Percentiles rank a stretch among this genome's conserved stretches.
Evolutionary conservation across 2,113 vertebrate genomes (phyloP).

Genomic region (Nycticryphes semicollaris): DNA sequence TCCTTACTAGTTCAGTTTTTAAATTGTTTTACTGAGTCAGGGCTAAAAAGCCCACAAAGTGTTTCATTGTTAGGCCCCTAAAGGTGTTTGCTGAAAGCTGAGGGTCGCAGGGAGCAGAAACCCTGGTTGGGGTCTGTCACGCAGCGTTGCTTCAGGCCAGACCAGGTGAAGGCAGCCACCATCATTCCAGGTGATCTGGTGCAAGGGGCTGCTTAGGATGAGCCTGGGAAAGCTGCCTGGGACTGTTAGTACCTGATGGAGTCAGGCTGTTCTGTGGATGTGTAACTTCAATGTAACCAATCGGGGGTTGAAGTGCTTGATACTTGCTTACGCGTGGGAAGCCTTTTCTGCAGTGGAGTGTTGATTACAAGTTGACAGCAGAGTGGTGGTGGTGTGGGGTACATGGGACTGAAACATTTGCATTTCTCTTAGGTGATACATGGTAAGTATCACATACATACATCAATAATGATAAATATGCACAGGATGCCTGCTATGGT

Average conservation of each 20-base stretch:
- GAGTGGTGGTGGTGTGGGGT: neutral
- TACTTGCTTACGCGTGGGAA: neutral
- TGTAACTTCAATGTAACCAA: neutral
- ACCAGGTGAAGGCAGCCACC: neutral
- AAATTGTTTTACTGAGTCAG: neutral
- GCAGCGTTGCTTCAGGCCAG: neutral
- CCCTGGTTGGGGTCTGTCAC: neutral
- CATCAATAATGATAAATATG: neutral
- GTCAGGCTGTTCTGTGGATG: neutral
- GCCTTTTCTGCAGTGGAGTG: neutral
- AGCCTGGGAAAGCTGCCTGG: neutral
- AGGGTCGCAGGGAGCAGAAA: neutral
- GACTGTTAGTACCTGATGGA: neutral
- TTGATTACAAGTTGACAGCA: neutral
- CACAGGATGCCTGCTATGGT: accelerated
- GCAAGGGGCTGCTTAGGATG: neutral
- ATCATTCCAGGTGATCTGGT: neutral
- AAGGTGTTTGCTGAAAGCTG: neutral
- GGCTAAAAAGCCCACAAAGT: neutral
- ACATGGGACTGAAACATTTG: neutral
- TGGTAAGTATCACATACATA: neutral
- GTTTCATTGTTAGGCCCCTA: neutral
- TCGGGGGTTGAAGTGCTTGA: neutral
- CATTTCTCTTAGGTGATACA: neutral
- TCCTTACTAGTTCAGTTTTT: neutral